These are phyloP conservation scores for Psilanteris sp. DNA, from an alignment of 1,140 invertebrate species.

Conservation along the genomic window DNA sequence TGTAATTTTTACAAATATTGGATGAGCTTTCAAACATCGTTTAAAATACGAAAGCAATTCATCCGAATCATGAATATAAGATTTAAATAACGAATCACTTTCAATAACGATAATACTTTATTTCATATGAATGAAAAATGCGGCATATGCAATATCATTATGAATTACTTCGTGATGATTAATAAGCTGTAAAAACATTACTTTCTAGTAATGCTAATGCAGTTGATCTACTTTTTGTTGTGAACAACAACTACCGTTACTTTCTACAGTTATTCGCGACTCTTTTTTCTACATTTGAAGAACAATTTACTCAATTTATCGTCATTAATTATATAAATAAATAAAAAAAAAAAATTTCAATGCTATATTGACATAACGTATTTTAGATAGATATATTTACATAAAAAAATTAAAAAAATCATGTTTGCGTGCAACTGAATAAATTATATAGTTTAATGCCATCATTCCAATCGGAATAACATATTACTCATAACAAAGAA, in stretches of 20 bases:
- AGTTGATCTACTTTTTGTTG: slow-evolving; percentile 43
- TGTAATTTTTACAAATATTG: too few relatives aligned
- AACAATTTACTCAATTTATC: slow-evolving; percentile 22
- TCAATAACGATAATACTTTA: slow-evolving; percentile 10
- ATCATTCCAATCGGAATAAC: too few relatives aligned
- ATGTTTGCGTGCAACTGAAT: too few relatives aligned
- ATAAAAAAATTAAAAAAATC: slow-evolving; percentile 18
- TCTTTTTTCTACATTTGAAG: slow-evolving; percentile 14
- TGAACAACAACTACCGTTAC: slow-evolving; percentile 34
- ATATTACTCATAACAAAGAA: too few relatives aligned
- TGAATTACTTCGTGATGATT: slow-evolving; percentile 18
- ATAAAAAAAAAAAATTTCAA: slow-evolving; percentile 30
- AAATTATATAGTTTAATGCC: too few relatives aligned
- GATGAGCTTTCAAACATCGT: too few relatives aligned
- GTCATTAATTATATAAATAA: slow-evolving; percentile 38
- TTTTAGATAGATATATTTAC: slow-evolving; percentile 18
- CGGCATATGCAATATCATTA: slow-evolving; percentile 11
- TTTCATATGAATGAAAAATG: slow-evolving; percentile 20
- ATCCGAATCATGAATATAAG: neutral
- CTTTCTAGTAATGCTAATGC: slow-evolving; percentile 44
- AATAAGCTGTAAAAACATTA: slow-evolving; percentile 35
- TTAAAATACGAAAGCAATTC: too few relatives aligned
- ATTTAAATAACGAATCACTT: slow-evolving; percentile 8
- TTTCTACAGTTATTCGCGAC: slow-evolving; percentile 46
- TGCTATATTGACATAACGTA: slow-evolving; percentile 38